Percentiles rank a stretch among this genome's conserved stretches.
Evolutionary conservation across 2,113 vertebrate genomes (phyloP).

Genomic region (Stercorarius parasiticus): DNA sequence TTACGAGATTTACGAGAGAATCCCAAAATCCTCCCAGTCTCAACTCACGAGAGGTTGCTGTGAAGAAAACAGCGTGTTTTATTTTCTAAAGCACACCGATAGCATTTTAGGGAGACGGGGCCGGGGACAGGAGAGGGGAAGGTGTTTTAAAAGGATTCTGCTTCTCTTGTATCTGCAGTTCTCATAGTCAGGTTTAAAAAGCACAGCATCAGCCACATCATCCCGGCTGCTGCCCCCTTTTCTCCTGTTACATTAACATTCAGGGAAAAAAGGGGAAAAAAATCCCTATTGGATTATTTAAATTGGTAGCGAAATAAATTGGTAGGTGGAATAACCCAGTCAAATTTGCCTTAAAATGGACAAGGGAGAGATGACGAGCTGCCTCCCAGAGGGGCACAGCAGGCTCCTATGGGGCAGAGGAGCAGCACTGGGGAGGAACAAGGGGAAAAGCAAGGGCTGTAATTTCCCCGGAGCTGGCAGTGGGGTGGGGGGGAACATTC

Average conservation of each 20-base stretch:
- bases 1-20: background rate
- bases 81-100: background rate
- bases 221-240: background rate
- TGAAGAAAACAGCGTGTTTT: background rate
- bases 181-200: background rate
- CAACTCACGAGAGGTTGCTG: background rate
- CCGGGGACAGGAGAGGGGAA: accelerated
- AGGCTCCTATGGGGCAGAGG: background rate
- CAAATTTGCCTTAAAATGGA: background rate
- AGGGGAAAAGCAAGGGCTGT: accelerated
- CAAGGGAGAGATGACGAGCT: background rate
- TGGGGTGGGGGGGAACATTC: too few relatives aligned
- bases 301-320: background rate
- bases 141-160: background rate
- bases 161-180: background rate
- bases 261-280: background rate
- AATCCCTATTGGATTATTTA: background rate
- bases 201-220: background rate
- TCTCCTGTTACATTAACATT: background rate
- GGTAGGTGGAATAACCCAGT: background rate
- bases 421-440: background rate
- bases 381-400: background rate
- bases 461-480: background rate
- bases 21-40: background rate
- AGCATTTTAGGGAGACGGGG: accelerated